These are phyloP conservation scores for Eurois occulta DNA, from an alignment of 2,888 invertebrate genomes.

Conservation along the genomic window DNA sequence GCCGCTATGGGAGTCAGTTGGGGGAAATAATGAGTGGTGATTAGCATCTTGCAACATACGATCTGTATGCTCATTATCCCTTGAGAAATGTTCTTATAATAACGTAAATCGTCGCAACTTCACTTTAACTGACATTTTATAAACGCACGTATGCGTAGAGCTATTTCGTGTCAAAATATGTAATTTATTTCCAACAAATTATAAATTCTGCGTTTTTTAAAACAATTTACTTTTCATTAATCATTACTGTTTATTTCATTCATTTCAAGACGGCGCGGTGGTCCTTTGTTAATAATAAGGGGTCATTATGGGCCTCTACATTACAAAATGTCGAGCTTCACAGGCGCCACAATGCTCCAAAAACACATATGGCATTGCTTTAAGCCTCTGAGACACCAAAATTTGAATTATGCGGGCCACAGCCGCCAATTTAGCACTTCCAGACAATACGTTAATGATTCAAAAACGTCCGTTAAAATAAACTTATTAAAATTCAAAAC, in stretches of 20 bases:
- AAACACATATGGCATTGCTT: neutral
- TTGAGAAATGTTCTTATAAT: slow-evolving; percentile 62
- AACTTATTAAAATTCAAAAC: slow-evolving; percentile 82
- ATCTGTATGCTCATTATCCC: slow-evolving; percentile 69
- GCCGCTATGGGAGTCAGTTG: slow-evolving; percentile 67
- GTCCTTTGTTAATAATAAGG: neutral
- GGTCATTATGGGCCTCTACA: neutral
- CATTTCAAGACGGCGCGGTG: too few relatives aligned
- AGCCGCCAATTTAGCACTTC: slow-evolving; percentile 11
- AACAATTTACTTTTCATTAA: neutral
- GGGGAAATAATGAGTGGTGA: slow-evolving; percentile 72
- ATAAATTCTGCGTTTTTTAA: neutral
- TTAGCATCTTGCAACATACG: slow-evolving; percentile 71
- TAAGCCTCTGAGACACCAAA: neutral
- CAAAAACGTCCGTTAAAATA: slow-evolving; percentile 61
- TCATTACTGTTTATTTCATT: neutral
- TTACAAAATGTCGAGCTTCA: neutral
- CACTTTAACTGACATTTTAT: slow-evolving; percentile 50
- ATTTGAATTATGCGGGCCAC: neutral
- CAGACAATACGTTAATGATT: slow-evolving; percentile 42
- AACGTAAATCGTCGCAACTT: slow-evolving; percentile 47
- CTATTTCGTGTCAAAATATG: slow-evolving; percentile 35
- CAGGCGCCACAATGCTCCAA: neutral
- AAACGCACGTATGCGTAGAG: slow-evolving; percentile 13
- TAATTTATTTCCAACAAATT: slow-evolving; percentile 28